Evolutionary conservation across 2,113 vertebrate species (phyloP).

Genomic region (western clawed frog (Xenopus tropicalis)): UCB_Xtro_10.0 CM004451.2:60436001-60436500

Average conservation of each 20-base stretch:
- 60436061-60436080: not conserved
- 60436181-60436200: constrained; percentile 27
- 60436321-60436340: constrained; percentile 25
- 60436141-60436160: not conserved
- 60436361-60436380: constrained; percentile 1
- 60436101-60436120: not conserved
- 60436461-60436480: too few species aligned
- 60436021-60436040: not conserved
- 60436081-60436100: not conserved
- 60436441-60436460: not conserved
- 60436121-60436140: not conserved
- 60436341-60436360: constrained; percentile 8
- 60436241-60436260: constrained; percentile 27
- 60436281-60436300: constrained; percentile 37
- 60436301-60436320: constrained; percentile 38
- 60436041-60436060: not conserved
- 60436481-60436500: too few species aligned
- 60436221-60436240: constrained; percentile 49
- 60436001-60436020: not conserved
- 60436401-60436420: not conserved
- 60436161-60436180: constrained; percentile 32
- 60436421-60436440: constrained; percentile 57
- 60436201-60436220: constrained; percentile 31
- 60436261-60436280: constrained; percentile 29
- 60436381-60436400: not conserved